Evolutionary conservation across 2,888 invertebrate genomes (phyloP).

Genomic region (Acanthosoma haemorrhoidale): DNA sequence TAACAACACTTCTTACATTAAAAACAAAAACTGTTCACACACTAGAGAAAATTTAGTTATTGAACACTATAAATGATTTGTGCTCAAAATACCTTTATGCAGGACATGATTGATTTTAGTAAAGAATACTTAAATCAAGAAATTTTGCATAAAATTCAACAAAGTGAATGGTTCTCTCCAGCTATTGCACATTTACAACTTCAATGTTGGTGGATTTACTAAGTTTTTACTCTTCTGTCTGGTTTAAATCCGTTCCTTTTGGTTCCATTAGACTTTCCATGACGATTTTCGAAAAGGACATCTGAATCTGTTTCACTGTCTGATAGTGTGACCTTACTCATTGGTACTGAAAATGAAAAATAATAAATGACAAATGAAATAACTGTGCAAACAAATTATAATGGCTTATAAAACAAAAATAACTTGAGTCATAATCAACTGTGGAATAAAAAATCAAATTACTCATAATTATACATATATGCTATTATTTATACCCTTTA

Average conservation of each 20-base stretch:
- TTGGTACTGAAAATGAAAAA: slow-evolving; percentile 51
- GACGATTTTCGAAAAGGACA: slow-evolving; percentile 70
- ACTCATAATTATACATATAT: too few species aligned
- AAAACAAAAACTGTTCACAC: background rate
- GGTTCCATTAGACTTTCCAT: slow-evolving; percentile 49
- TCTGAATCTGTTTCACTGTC: slow-evolving; percentile 80
- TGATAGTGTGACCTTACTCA: slow-evolving; percentile 59
- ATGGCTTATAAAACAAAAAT: too few species aligned
- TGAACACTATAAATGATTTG: background rate
- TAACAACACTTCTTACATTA: background rate
- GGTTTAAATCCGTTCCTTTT: slow-evolving; percentile 56
- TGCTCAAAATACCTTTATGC: background rate
- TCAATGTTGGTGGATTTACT: background rate
- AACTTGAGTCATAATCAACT: too few species aligned
- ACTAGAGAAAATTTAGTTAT: background rate
- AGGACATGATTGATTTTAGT: background rate
- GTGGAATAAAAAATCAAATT: too few species aligned
- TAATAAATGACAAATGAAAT: background rate
- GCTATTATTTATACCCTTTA: too few species aligned
- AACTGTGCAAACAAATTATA: too few species aligned
- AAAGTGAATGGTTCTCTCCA: background rate
- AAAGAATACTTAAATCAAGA: background rate
- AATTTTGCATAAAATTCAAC: background rate
- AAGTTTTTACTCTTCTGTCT: slow-evolving; percentile 50
- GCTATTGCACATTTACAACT: background rate